These are phyloP conservation scores for Sebastes miniatus DNA, from an alignment of 2,797 vertebrate genomes.

Conservation along the genomic window DNA sequence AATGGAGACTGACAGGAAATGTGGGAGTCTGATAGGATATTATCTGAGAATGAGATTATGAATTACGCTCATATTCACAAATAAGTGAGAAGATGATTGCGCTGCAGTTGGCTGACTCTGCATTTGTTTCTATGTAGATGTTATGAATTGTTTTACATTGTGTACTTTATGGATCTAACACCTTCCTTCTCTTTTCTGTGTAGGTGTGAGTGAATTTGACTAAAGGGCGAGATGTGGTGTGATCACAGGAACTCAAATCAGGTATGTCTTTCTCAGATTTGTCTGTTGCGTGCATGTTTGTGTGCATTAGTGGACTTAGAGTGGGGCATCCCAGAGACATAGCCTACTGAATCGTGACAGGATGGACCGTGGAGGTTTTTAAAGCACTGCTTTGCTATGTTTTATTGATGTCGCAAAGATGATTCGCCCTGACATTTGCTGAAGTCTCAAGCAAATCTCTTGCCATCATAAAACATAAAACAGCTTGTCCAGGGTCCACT, in stretches of 20 bases:
- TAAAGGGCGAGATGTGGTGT: conserved; percentile 52
- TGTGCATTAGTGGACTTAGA: conserved; percentile 4
- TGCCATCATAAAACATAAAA: conserved; percentile 62
- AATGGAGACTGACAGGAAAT: conserved; percentile 30
- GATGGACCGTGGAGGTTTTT: conserved; percentile 53
- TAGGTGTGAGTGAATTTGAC: conserved; percentile 37
- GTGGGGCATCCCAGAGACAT: conserved; percentile 38
- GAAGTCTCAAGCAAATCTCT: conserved; percentile 63
- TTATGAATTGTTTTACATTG: neutral
- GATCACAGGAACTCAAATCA: conserved; percentile 53
- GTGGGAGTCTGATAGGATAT: conserved; percentile 1
- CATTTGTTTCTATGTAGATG: neutral
- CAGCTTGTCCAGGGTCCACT: conserved; percentile 49
- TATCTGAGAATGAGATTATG: neutral
- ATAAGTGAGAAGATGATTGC: neutral
- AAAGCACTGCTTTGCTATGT: conserved; percentile 58
- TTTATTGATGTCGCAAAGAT: conserved; percentile 75
- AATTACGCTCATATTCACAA: conserved; percentile 1
- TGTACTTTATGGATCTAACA: neutral
- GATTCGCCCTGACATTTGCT: conserved; percentile 73
- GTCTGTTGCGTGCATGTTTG: neutral
- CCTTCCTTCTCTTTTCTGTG: neutral
- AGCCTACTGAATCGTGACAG: conserved; percentile 49
- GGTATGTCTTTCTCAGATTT: conserved; percentile 39
- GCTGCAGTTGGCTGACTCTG: neutral